phyloP scores from a whole-genome alignment of 2,113 vertebrate genomes.

The Psilopsiagon aymara region DNA sequence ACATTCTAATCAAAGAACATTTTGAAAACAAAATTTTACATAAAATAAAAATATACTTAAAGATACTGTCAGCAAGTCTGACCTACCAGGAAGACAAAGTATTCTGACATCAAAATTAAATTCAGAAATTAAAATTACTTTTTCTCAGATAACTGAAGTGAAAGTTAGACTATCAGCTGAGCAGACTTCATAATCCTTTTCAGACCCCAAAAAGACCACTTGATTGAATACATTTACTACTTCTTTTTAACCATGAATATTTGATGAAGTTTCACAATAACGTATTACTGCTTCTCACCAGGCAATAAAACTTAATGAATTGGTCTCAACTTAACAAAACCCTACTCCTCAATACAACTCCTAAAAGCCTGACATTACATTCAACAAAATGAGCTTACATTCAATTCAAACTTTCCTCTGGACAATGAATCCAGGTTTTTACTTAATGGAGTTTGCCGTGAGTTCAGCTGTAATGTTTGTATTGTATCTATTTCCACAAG shows the following conservation, averaged over 20 bases:
- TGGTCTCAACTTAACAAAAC: slow-evolving; percentile 99
- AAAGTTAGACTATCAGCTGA: slow-evolving; percentile 98
- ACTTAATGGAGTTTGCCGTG: slow-evolving; percentile 95
- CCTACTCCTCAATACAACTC: slow-evolving; percentile 90
- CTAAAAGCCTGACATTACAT: slow-evolving; percentile 98
- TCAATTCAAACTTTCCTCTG: slow-evolving; percentile 87
- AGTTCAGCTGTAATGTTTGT: slow-evolving; percentile 99
- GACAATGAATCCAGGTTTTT: slow-evolving; percentile 95
- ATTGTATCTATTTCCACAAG: slow-evolving; percentile 99
- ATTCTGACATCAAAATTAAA: slow-evolving; percentile 71
- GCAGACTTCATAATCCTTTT: slow-evolving; percentile 86
- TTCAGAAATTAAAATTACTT: slow-evolving; percentile 72
- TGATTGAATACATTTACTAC: slow-evolving; percentile 99
- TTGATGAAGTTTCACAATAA: slow-evolving; percentile 99
- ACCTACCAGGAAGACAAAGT: slow-evolving; percentile 20
- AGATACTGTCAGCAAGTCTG: neutral
- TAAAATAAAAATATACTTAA: neutral
- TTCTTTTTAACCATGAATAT: slow-evolving; percentile 99
- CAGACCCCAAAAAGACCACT: slow-evolving; percentile 89
- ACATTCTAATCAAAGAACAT: neutral
- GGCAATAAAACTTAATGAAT: slow-evolving; percentile 99
- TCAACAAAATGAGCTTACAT: slow-evolving; percentile 99
- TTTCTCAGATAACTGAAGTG: slow-evolving; percentile 74
- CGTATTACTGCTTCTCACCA: slow-evolving; percentile 97
- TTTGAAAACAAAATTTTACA: neutral